Evolutionary conservation across 92 coral and sea anemone species (phyloP).

Genomic region (Metridium senile): DNA sequence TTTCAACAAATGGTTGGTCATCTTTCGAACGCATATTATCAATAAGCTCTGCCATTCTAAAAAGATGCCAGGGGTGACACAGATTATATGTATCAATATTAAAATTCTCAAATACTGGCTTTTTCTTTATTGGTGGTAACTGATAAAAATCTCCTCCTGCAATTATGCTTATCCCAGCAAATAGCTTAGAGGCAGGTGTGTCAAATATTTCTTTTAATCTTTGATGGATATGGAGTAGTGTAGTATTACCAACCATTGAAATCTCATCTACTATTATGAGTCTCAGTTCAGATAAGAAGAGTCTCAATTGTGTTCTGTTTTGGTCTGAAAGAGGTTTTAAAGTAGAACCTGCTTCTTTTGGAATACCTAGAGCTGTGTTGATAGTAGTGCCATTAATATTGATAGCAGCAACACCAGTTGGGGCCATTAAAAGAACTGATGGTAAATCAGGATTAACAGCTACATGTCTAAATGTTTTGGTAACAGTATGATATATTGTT

Average conservation of each 20-base stretch:
- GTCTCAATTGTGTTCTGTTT: conserved; percentile 15
- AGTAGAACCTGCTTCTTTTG: conserved; percentile 30
- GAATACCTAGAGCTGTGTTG: conserved; percentile 30
- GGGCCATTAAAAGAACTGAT: conserved; percentile 47
- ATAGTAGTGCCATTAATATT: conserved; percentile 38
- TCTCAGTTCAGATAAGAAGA: background rate
- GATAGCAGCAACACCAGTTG: conserved; percentile 43
- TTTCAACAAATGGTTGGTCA: conserved; percentile 67
- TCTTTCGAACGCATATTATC: conserved; percentile 40
- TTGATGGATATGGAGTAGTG: conserved; percentile 68
- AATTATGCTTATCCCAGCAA: background rate
- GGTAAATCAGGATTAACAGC: conserved; percentile 47
- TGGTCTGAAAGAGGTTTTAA: conserved; percentile 58
- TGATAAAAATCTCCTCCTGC: background rate
- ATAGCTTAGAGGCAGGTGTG: background rate
- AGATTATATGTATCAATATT: conserved; percentile 25
- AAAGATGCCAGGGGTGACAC: background rate
- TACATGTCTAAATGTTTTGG: conserved; percentile 62
- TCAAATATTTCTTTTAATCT: conserved; percentile 13
- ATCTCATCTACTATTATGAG: background rate
- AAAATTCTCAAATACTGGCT: conserved; percentile 51
- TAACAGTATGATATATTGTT: conserved; percentile 41
- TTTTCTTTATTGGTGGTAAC: conserved; percentile 3
- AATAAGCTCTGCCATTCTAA: background rate
- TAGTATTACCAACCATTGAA: conserved; percentile 41